Evolutionary conservation across 2,888 invertebrate genomes (phyloP).

Genomic region (Platypus cylindrus): DNA sequence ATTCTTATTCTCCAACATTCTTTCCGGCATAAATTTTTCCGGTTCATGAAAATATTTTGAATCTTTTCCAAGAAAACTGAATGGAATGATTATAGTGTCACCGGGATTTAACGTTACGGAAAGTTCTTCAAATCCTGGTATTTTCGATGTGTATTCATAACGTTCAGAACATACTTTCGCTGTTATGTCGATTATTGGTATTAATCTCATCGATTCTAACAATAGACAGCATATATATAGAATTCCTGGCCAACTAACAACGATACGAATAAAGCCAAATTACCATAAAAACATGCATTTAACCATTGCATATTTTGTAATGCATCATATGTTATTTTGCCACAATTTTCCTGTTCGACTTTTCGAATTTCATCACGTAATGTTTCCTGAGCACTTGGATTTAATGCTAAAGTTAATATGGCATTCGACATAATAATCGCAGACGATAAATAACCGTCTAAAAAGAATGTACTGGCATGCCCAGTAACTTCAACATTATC

Average conservation of each 20-base stretch:
- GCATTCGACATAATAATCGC: slow-evolving; percentile 4
- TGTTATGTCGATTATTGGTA: slow-evolving; percentile 5
- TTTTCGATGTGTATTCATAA: slow-evolving; percentile 9
- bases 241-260: no score
- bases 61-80: slow-evolving; percentile 8
- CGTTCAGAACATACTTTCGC: slow-evolving; percentile 10
- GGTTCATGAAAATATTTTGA: slow-evolving; percentile 10
- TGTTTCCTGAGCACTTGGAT: slow-evolving; percentile 9
- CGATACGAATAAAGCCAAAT: not conserved
- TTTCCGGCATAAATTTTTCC: slow-evolving; percentile 10
- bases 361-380: slow-evolving; percentile 7
- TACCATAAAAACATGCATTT: slow-evolving; percentile 11
- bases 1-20: slow-evolving; percentile 7
- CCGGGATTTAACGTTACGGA: slow-evolving; percentile 8
- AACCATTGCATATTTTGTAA: slow-evolving; percentile 8
- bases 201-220: slow-evolving; percentile 9
- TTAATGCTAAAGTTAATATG: slow-evolving; percentile 5
- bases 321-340: slow-evolving; percentile 8
- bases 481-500: slow-evolving; percentile 5
- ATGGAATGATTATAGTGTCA: slow-evolving; percentile 6
- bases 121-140: slow-evolving; percentile 8
- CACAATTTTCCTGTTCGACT: slow-evolving; percentile 6
- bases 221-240: no score
- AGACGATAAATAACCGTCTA: slow-evolving; percentile 10
- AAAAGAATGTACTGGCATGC: slow-evolving; percentile 8